Conservation (phyloP, 1,140 invertebrate genomes). For the Papilio dardanus region DNA sequence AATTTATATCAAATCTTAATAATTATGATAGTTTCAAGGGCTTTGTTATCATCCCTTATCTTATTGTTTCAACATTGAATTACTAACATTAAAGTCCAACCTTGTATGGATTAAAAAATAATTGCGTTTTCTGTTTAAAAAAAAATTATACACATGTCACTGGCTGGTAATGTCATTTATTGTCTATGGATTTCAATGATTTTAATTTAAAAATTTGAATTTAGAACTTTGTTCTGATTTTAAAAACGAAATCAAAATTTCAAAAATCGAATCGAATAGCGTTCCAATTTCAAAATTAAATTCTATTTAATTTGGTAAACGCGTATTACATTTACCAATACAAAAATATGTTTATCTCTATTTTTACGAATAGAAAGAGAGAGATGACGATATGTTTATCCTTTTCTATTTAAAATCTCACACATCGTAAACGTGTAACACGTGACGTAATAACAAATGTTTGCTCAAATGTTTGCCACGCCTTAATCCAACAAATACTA, state of each 20-base stretch:
- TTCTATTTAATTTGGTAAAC: no score
- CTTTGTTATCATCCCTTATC: neutral
- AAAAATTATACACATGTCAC: no score
- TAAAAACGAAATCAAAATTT: neutral
- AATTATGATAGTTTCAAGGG: neutral
- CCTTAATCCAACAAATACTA: neutral
- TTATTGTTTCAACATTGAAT: neutral
- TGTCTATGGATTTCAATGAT: no score
- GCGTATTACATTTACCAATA: no score
- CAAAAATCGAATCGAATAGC: neutral
- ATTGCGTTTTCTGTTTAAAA: no score
- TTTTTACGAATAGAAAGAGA: no score
- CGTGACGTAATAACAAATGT: neutral
- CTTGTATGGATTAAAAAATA: neutral
- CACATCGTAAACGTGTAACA: neutral
- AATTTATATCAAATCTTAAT: no score
- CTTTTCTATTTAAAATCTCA: no score
- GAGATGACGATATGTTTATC: no score
- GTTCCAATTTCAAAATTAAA: neutral
- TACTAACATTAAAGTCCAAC: neutral
- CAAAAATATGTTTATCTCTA: no score
- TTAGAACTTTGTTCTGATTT: neutral
- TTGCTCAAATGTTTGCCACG: conserved; percentile 15
- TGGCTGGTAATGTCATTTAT: no score
- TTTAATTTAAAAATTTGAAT: neutral